phyloP scores from a whole-genome alignment of 2,797 vertebrate genomes.

The Coregonus suidteri region DNA sequence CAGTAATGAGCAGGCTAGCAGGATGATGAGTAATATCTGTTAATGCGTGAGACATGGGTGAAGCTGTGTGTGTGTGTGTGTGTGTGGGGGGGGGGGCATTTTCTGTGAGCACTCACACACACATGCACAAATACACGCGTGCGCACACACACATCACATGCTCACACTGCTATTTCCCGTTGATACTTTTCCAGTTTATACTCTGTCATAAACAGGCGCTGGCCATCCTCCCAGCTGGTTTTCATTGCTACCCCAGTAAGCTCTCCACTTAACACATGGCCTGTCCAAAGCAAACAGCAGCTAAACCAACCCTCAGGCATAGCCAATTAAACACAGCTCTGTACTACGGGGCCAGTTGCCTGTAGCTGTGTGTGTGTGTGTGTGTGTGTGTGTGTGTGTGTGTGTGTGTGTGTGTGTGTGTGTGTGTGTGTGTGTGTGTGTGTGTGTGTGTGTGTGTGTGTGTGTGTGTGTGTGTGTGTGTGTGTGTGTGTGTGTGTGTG shows the following conservation, averaged over 20 bases:
- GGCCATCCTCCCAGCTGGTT: not conserved
- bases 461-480: too few relatives aligned
- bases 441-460: too few relatives aligned
- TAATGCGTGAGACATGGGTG: conserved; percentile 16
- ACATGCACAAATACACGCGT: not conserved
- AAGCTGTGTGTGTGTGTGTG: conserved; percentile 16
- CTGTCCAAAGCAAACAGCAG: conserved; percentile 43
- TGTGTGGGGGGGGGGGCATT: not conserved
- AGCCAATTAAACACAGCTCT: conserved; percentile 46
- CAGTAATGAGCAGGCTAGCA: conserved; percentile 16
- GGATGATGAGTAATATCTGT: conserved; percentile 41
- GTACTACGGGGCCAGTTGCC: conserved; percentile 29
- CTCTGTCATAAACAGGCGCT: not conserved
- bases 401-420: too few relatives aligned
- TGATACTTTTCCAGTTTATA: too few relatives aligned
- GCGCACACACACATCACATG: not conserved
- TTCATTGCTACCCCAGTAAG: conserved; percentile 12
- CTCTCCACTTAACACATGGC: conserved; percentile 40
- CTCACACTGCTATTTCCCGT: not conserved
- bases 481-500: too few relatives aligned
- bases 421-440: too few relatives aligned
- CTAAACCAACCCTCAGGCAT: not conserved
- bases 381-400: too few relatives aligned
- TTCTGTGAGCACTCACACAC: not conserved
- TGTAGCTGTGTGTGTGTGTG: conserved; percentile 28